phyloP scores from a whole-genome alignment of 2,888 invertebrate species.

The Melieria omissa region DNA sequence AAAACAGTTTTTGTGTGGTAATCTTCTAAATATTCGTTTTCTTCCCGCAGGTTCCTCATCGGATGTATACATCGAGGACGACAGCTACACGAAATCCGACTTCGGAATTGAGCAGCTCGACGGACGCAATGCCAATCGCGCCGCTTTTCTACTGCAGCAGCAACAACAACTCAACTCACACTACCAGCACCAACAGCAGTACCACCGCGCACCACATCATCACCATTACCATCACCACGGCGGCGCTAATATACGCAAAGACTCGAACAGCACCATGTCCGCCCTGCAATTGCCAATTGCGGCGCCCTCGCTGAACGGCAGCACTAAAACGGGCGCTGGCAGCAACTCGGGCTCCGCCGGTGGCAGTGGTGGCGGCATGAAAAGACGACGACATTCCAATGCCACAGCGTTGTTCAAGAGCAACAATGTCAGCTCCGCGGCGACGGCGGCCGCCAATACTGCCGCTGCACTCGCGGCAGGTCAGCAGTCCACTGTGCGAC shows the following conservation, averaged over 20 bases:
- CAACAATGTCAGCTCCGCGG: constrained; percentile 37
- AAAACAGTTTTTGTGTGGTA: neutral
- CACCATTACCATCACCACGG: constrained; percentile 49
- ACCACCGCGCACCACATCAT: constrained; percentile 48
- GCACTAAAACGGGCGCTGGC: constrained; percentile 40
- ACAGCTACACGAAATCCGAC: constrained; percentile 66
- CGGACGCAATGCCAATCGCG: constrained; percentile 33
- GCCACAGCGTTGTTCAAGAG: constrained; percentile 60
- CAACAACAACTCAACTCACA: constrained; percentile 39
- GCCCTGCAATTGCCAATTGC: constrained; percentile 71
- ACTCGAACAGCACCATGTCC: constrained; percentile 74
- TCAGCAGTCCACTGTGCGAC: constrained; percentile 67
- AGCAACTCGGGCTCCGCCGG: constrained; percentile 37
- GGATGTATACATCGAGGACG: constrained; percentile 65
- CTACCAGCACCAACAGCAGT: constrained; percentile 40
- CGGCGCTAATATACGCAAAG: constrained; percentile 70
- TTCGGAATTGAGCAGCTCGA: constrained; percentile 64
- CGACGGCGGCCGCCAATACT: constrained; percentile 44
- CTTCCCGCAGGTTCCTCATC: constrained; percentile 59
- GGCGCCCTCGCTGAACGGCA: constrained; percentile 39
- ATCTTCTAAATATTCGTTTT: neutral
- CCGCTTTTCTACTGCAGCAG: constrained; percentile 44
- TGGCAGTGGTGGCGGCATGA: constrained; percentile 51
- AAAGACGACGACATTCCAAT: constrained; percentile 67
- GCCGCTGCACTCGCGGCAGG: constrained; percentile 35